These are phyloP conservation scores for Ceyx melanurus DNA, from an alignment of 2,113 vertebrate genomes.

Conservation along the genomic window DNA sequence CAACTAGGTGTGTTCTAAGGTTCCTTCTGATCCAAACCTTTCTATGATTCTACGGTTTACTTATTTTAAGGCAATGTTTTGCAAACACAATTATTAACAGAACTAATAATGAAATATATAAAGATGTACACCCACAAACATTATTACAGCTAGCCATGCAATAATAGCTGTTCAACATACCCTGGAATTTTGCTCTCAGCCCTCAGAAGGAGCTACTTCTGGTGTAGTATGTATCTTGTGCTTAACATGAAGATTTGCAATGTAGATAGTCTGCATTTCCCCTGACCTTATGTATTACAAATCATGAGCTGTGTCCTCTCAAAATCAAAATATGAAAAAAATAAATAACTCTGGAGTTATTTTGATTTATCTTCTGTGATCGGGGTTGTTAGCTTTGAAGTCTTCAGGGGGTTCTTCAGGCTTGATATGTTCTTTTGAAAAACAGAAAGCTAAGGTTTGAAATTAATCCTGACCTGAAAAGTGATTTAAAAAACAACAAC, in stretches of 20 bases:
- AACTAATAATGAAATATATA: background rate
- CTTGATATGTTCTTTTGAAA: background rate
- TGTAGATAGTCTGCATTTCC: background rate
- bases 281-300: background rate
- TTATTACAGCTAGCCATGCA: background rate
- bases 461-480: background rate
- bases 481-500: background rate
- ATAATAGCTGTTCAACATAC: background rate
- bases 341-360: background rate
- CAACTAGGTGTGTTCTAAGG: background rate
- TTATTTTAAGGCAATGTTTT: background rate
- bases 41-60: background rate
- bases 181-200: background rate
- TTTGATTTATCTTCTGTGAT: slow-evolving; percentile 13
- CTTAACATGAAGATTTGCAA: background rate
- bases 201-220: background rate
- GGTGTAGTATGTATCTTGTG: background rate
- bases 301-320: background rate
- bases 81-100: background rate
- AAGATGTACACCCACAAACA: background rate
- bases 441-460: background rate
- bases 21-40: background rate
- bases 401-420: background rate
- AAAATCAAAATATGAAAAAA: background rate
- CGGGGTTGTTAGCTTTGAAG: slow-evolving; percentile 6